Percentiles rank a stretch among this genome's conserved stretches.
phyloP scores from a whole-genome alignment of 2,888 invertebrate species.

The Listrodromus nycthemerus region DNA sequence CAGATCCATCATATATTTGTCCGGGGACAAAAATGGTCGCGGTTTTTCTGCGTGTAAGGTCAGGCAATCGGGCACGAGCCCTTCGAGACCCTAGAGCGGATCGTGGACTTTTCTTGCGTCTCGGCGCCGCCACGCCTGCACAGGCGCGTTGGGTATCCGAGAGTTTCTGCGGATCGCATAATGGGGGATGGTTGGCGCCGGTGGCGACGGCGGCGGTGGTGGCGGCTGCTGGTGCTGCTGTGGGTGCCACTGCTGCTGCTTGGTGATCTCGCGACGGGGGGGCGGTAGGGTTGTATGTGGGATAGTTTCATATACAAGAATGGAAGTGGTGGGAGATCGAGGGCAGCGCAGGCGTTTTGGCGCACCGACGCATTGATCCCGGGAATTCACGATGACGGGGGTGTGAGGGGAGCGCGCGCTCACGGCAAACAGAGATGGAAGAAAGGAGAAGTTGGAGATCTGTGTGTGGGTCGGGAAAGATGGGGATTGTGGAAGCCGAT shows the following conservation, averaged over 20 bases:
- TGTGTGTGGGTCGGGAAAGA: slow-evolving; percentile 14
- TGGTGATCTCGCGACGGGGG: slow-evolving; percentile 62
- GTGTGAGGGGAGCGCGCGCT: slow-evolving; percentile 29
- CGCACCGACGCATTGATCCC: slow-evolving; percentile 85
- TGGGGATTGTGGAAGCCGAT: slow-evolving; percentile 3
- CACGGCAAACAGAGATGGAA: slow-evolving; percentile 58
- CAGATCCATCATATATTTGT: neutral
- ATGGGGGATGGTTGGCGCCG: slow-evolving; percentile 58
- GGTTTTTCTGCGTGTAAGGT: slow-evolving; percentile 63
- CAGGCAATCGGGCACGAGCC: slow-evolving; percentile 76
- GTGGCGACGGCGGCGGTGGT: slow-evolving; percentile 50
- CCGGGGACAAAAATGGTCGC: slow-evolving; percentile 35
- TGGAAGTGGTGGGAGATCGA: slow-evolving; percentile 66
- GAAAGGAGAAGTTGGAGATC: slow-evolving; percentile 7
- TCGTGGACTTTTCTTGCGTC: slow-evolving; percentile 79
- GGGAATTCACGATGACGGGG: slow-evolving; percentile 78
- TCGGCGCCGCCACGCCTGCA: slow-evolving; percentile 79
- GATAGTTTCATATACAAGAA: slow-evolving; percentile 45
- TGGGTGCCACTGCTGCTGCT: slow-evolving; percentile 57
- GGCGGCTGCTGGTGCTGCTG: slow-evolving; percentile 58
- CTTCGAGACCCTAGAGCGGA: slow-evolving; percentile 72
- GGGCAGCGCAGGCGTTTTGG: slow-evolving; percentile 86
- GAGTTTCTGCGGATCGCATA: slow-evolving; percentile 75
- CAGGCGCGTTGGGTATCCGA: slow-evolving; percentile 78
- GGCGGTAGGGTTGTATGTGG: slow-evolving; percentile 42